Evolutionary conservation across 2,888 invertebrate genomes (phyloP).

Genomic region (Tetrapedia diversipes): DNA sequence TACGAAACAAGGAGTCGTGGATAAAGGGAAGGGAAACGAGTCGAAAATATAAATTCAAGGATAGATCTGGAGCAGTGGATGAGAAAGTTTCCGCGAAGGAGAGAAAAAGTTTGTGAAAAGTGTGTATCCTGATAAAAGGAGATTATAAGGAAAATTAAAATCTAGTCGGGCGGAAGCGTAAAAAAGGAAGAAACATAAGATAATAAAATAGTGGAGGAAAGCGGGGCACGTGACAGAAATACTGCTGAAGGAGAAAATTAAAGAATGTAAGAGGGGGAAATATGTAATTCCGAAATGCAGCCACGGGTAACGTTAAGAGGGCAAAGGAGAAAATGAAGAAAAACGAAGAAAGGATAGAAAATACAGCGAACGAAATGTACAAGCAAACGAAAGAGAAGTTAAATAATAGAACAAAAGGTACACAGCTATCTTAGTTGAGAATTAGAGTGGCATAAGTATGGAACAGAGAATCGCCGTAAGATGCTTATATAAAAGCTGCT

Average conservation of each 20-base stretch:
- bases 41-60: background rate
- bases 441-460: background rate
- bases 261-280: conserved; percentile 12
- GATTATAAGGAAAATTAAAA: conserved; percentile 35
- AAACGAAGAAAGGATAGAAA: background rate
- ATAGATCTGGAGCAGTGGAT: background rate
- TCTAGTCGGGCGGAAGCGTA: conserved; percentile 7
- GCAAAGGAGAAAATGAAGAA: background rate
- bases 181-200: conserved; percentile 1
- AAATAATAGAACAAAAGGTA: conserved; percentile 7
- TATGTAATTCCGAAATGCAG: conserved; percentile 1
- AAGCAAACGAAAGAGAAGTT: background rate
- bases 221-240: conserved; percentile 29
- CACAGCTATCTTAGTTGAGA: background rate
- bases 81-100: background rate
- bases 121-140: background rate
- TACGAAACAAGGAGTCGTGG: background rate
- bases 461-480: background rate
- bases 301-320: conserved; percentile 3
- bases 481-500: conserved; percentile 3
- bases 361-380: background rate
- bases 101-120: background rate
- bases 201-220: conserved; percentile 29
- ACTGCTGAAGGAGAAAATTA: conserved; percentile 27
- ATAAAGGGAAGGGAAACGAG: background rate